These are phyloP conservation scores for Clarias pachynema DNA, from an alignment of 2,797 vertebrate species.

Conservation along the genomic window DNA sequence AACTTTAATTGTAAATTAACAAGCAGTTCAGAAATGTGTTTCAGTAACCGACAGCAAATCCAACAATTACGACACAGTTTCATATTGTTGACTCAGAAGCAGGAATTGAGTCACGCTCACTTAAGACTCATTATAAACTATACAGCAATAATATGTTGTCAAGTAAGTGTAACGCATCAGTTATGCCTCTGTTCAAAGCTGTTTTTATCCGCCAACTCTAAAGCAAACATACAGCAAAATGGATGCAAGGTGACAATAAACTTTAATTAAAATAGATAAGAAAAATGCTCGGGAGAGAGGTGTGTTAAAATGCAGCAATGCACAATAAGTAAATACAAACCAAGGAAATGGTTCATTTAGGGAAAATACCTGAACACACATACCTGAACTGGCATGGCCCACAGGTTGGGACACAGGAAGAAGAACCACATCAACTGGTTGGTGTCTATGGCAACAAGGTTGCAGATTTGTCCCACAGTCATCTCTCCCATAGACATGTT, in stretches of 20 bases:
- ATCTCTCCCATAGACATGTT: constrained; percentile 98
- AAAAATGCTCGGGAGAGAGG: neutral
- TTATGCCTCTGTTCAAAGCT: neutral
- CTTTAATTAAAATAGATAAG: neutral
- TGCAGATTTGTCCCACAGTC: constrained; percentile 94
- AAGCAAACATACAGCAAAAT: neutral
- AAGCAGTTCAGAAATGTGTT: neutral
- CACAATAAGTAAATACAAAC: neutral
- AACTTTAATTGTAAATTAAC: neutral
- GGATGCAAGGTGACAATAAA: neutral
- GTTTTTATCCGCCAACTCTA: neutral
- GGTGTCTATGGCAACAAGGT: constrained; percentile 95
- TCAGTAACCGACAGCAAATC: neutral
- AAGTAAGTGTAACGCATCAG: neutral
- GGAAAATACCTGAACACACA: constrained; percentile 26
- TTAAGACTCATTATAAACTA: neutral
- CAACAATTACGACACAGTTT: neutral
- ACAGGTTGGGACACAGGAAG: constrained; percentile 97
- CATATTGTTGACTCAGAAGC: neutral
- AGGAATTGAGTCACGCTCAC: neutral
- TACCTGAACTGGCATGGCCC: constrained; percentile 98
- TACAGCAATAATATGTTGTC: neutral
- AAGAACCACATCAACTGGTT: constrained; percentile 99
- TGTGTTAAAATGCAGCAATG: neutral
- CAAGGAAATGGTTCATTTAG: neutral